These are phyloP conservation scores for Stratiomys singularior DNA, from an alignment of 2,888 invertebrate genomes.

Conservation along the genomic window DNA sequence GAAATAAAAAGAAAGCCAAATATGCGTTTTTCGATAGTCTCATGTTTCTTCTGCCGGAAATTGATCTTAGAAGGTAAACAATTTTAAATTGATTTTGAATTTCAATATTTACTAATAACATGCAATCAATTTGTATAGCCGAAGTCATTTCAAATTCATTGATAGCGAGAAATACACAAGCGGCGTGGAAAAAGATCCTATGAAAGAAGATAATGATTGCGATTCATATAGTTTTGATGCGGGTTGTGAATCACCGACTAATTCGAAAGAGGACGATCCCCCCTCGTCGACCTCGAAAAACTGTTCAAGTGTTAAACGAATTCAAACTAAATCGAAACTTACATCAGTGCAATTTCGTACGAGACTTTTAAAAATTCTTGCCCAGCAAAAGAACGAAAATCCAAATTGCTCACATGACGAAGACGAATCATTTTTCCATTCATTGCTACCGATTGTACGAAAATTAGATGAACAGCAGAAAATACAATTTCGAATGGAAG, in stretches of 20 bases:
- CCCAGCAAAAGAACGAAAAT: constrained; percentile 19
- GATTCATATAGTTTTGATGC: constrained; percentile 1
- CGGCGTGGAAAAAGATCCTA: background rate
- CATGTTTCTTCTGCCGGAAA: background rate
- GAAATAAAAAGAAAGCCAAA: constrained; percentile 13
- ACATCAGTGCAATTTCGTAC: constrained; percentile 23
- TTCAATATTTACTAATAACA: background rate
- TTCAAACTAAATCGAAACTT: background rate
- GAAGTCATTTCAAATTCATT: background rate
- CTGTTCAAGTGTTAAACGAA: background rate
- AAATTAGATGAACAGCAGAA: constrained; percentile 29
- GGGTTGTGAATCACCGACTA: background rate
- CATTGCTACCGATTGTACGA: constrained; percentile 11
- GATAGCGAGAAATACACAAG: background rate
- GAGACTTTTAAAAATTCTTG: background rate
- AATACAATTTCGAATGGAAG: constrained; percentile 38
- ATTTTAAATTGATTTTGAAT: background rate
- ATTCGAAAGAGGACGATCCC: background rate
- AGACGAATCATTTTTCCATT: constrained; percentile 28
- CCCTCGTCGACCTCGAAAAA: background rate
- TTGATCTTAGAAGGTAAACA: constrained; percentile 12
- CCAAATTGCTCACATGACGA: constrained; percentile 9
- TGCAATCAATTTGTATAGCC: background rate
- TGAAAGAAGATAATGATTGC: constrained; percentile 22
- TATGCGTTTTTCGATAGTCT: constrained; percentile 10